Percentiles rank a stretch among this genome's conserved stretches.
phyloP scores from a whole-genome alignment of 2,113 vertebrate species.

The Hyaena hyaena region DNA sequence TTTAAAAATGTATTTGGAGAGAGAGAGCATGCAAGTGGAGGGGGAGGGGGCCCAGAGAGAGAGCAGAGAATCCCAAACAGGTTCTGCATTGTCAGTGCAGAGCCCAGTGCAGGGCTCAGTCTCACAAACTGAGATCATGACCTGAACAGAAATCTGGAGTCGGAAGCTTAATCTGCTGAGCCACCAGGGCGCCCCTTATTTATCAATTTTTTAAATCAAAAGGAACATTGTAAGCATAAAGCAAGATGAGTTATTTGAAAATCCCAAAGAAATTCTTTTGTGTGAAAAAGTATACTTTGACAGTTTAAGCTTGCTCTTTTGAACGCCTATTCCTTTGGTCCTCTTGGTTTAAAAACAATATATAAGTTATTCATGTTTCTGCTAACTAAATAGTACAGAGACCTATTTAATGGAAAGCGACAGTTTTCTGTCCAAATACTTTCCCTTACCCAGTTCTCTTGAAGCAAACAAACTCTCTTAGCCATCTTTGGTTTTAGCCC shows the following conservation, averaged over 20 bases:
- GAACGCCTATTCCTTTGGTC: not conserved
- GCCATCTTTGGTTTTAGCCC: not conserved
- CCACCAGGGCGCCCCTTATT: not conserved
- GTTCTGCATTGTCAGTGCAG: not conserved
- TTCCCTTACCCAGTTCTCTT: not conserved
- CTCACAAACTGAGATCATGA: not conserved
- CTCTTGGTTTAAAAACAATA: conserved; percentile 42
- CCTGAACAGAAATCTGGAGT: not conserved
- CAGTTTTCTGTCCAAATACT: not conserved
- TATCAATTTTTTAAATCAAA: conserved; percentile 8
- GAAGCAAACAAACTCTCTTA: not conserved
- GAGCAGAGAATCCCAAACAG: not conserved
- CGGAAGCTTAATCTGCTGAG: not conserved
- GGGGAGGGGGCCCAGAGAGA: too few species aligned
- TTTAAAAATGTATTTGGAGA: not conserved
- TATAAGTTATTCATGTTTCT: conserved; percentile 37
- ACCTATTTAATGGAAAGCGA: not conserved
- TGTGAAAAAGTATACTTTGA: conserved; percentile 38
- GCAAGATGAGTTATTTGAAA: conserved; percentile 47
- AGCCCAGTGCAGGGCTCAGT: not conserved
- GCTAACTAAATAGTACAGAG: not conserved
- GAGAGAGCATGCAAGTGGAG: too few species aligned
- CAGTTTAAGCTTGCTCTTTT: not conserved
- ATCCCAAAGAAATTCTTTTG: conserved; percentile 42
- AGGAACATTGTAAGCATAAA: not conserved